Conservation (phyloP, 2,797 vertebrate species). For the Lacerta agilis region DNA sequence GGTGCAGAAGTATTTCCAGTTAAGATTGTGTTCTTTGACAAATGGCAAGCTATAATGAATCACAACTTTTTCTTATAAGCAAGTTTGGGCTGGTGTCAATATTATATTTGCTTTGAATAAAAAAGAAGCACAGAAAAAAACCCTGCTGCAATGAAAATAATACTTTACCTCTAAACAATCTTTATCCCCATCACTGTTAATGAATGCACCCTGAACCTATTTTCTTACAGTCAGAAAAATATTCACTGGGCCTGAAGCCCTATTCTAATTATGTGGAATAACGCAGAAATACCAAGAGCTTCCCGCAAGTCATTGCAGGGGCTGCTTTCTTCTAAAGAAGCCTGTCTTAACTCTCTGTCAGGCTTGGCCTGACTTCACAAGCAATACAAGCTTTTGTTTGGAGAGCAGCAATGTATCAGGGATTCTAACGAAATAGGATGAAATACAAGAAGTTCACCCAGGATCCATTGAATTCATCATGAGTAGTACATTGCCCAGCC, state of each 20-base stretch:
- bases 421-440: not conserved
- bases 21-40: not conserved
- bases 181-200: not conserved
- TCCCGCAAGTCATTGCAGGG: not conserved
- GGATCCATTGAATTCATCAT: not conserved
- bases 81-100: not conserved
- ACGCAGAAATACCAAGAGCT: not conserved
- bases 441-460: not conserved
- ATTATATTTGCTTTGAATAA: slow-evolving; percentile 26
- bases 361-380: not conserved
- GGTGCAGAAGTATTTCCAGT: not conserved
- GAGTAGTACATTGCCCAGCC: too few species aligned
- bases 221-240: not conserved
- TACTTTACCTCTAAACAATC: not conserved
- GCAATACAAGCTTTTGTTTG: not conserved
- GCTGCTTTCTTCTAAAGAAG: not conserved
- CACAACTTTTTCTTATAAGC: slow-evolving; percentile 14
- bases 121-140: not conserved
- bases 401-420: not conserved
- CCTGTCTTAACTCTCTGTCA: not conserved
- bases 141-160: not conserved
- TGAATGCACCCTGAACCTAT: slow-evolving; percentile 23
- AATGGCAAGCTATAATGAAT: not conserved
- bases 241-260: not conserved
- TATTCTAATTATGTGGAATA: not conserved